Percentiles rank a stretch among this genome's conserved stretches.
Conservation (phyloP, 2,797 vertebrate species). For the Silurus aristotelis region DNA sequence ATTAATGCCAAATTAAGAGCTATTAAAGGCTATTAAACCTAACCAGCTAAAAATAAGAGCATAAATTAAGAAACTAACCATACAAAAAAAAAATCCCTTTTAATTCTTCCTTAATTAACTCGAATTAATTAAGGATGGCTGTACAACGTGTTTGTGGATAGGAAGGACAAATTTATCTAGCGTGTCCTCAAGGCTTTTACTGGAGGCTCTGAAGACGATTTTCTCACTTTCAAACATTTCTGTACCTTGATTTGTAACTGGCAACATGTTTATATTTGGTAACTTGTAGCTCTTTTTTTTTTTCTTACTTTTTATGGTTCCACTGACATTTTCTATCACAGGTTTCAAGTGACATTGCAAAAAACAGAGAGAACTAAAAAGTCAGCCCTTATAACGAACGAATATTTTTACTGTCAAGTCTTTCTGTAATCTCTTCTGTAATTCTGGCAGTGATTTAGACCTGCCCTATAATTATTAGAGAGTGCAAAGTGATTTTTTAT, state of each 20-base stretch:
- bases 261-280: constrained; percentile 3
- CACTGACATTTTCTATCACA: background rate
- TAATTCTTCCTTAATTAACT: background rate
- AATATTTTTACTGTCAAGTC: constrained; percentile 2
- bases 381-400: background rate
- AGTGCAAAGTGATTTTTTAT: background rate
- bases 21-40: background rate
- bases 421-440: background rate
- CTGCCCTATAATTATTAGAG: constrained; percentile 19
- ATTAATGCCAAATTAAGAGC: background rate
- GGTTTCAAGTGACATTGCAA: background rate
- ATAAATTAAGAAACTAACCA: background rate
- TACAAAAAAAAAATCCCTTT: background rate
- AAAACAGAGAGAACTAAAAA: background rate
- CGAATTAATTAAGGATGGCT: background rate
- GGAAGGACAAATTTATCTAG: background rate
- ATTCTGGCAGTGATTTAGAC: constrained; percentile 40
- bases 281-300: background rate
- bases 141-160: background rate
- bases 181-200: background rate
- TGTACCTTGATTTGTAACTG: background rate
- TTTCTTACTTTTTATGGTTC: background rate
- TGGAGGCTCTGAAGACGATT: background rate
- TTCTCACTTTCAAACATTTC: background rate
- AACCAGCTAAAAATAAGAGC: background rate